These are phyloP conservation scores for Miniopterus natalensis DNA, from an alignment of 2,113 vertebrate species.

Conservation along the genomic window DNA sequence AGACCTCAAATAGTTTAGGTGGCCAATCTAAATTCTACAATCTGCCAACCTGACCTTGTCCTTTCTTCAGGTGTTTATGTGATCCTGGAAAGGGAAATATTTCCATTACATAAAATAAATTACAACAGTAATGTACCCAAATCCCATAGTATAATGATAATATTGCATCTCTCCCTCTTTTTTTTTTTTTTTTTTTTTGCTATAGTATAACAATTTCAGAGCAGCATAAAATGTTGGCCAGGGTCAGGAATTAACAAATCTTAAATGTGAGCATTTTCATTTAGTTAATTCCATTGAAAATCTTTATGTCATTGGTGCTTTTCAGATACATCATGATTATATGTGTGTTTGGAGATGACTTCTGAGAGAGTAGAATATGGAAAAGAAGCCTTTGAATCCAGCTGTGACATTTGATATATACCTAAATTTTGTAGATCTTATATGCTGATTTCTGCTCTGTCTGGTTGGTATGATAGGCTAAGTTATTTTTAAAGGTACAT, in stretches of 20 bases:
- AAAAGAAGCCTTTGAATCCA: neutral
- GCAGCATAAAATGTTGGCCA: constrained; percentile 17
- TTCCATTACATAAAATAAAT: constrained; percentile 76
- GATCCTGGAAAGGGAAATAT: constrained; percentile 1
- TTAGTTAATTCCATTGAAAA: constrained; percentile 17
- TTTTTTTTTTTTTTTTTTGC: neutral
- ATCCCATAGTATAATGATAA: neutral
- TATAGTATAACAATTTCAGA: neutral
- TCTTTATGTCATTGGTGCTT: neutral
- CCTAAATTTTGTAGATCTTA: neutral
- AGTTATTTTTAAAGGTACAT: constrained; percentile 31
- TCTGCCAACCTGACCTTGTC: constrained; percentile 34
- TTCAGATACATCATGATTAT: neutral
- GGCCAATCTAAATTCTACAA: constrained; percentile 33
- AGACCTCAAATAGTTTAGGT: constrained; percentile 29
- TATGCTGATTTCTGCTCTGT: constrained; percentile 2
- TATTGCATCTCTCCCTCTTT: neutral
- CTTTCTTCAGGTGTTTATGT: constrained; percentile 70
- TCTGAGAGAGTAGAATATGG: neutral
- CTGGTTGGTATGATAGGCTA: neutral
- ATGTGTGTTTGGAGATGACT: neutral
- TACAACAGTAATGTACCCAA: constrained; percentile 51
- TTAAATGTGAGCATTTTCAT: constrained; percentile 27
- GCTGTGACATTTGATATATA: neutral
- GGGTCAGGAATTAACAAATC: neutral